phyloP scores from a whole-genome alignment of 1,140 invertebrate species.

The Fopius arisanus region DNA sequence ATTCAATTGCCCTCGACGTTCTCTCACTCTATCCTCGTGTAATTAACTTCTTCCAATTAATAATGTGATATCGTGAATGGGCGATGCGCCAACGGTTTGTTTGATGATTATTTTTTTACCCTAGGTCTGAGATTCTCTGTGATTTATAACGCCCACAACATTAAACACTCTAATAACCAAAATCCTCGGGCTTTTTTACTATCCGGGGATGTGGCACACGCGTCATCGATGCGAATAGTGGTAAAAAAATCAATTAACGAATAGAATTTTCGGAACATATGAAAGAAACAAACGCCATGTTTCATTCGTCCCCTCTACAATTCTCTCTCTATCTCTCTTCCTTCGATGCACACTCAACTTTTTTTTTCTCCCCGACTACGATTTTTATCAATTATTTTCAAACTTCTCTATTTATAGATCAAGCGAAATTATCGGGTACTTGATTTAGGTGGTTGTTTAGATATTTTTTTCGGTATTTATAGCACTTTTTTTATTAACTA shows the following conservation, averaged over 20 bases:
- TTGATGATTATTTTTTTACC: neutral
- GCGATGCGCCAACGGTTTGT: slow-evolving; percentile 14
- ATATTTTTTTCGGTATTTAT: neutral
- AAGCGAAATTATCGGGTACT: neutral
- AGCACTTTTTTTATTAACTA: neutral
- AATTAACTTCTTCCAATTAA: neutral
- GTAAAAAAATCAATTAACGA: slow-evolving; percentile 27
- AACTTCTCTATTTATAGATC: neutral
- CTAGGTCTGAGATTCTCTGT: too few species aligned
- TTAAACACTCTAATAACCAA: neutral
- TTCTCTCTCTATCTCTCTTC: neutral
- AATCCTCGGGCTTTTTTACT: neutral
- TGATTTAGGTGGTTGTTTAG: neutral
- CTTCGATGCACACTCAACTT: slow-evolving; percentile 22
- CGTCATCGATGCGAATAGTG: neutral
- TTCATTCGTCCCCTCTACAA: slow-evolving; percentile 46
- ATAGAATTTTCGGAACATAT: slow-evolving; percentile 42
- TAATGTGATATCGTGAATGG: neutral
- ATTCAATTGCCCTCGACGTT: slow-evolving; percentile 17
- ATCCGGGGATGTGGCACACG: slow-evolving; percentile 16
- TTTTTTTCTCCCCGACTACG: slow-evolving; percentile 5
- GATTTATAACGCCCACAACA: neutral
- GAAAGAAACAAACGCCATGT: slow-evolving; percentile 62
- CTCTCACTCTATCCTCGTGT: neutral
- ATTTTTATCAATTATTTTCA: neutral